These are phyloP conservation scores for Spheniscus humboldti DNA, from an alignment of 2,797 vertebrate species.

Conservation along the genomic window DNA sequence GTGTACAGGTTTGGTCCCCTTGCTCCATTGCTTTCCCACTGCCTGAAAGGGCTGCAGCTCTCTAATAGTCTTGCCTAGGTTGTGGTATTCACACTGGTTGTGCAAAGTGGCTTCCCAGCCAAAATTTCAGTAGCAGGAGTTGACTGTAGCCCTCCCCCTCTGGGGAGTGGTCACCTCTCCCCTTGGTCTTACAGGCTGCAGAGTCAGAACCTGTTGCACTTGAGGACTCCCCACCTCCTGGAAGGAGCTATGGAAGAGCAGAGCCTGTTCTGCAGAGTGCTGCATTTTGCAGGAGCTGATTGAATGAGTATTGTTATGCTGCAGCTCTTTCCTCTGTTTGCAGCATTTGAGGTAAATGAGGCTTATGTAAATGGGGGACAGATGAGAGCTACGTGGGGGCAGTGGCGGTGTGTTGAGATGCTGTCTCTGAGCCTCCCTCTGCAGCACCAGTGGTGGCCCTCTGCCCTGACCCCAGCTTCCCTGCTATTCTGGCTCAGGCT, in stretches of 20 bases:
- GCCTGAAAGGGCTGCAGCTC: neutral
- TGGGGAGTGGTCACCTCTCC: neutral
- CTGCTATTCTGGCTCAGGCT: neutral
- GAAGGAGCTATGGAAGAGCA: accelerated
- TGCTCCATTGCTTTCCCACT: neutral
- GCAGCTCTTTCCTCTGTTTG: neutral
- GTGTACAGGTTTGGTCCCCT: too few relatives aligned
- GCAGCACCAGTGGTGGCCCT: neutral
- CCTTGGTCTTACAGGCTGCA: neutral
- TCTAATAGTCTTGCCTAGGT: neutral
- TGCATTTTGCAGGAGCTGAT: neutral
- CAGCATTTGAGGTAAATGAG: neutral
- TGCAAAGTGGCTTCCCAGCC: neutral
- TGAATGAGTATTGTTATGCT: neutral
- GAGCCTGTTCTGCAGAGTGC: neutral
- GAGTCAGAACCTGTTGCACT: neutral
- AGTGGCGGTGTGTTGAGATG: neutral
- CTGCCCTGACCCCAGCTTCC: neutral
- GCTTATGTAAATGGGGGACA: neutral
- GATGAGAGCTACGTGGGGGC: accelerated
- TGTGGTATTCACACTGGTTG: neutral
- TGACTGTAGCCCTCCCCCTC: neutral
- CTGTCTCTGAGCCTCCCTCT: neutral
- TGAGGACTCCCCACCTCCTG: neutral
- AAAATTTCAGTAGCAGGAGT: neutral